Percentiles rank a stretch among this genome's conserved stretches.
Conservation (phyloP, 2,797 vertebrate species). For the Onychomys leucogaster region DNA sequence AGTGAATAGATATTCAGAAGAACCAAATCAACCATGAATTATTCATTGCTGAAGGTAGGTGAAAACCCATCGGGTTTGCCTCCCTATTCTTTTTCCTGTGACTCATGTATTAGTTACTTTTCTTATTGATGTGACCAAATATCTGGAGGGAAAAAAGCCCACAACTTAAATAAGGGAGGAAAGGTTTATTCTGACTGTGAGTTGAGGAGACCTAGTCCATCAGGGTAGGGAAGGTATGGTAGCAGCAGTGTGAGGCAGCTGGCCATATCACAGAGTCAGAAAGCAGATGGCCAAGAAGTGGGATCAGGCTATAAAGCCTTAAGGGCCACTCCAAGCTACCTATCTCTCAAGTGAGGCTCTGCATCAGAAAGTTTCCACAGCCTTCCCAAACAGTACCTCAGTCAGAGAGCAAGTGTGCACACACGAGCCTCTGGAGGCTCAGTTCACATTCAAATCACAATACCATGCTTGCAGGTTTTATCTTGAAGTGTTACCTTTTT, state of each 20-base stretch:
- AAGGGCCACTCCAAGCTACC: background rate
- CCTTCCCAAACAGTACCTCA: background rate
- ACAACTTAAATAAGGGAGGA: background rate
- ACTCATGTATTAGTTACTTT: background rate
- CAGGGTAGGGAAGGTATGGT: rapidly evolving
- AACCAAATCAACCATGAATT: background rate
- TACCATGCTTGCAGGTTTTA: background rate
- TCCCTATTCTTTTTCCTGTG: background rate
- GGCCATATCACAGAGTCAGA: background rate
- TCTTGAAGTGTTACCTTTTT: background rate
- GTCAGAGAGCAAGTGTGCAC: background rate
- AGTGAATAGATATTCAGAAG: background rate
- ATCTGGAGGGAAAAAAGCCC: background rate
- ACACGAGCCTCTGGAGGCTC: background rate
- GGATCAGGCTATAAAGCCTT: background rate
- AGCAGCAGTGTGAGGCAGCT: background rate
- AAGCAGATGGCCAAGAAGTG: background rate
- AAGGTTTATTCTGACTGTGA: background rate
- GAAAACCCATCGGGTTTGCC: background rate
- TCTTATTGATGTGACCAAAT: background rate
- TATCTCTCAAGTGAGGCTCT: background rate
- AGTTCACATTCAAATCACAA: background rate
- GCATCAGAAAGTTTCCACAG: background rate
- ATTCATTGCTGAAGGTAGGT: background rate
- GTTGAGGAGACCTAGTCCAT: background rate